Conservation (phyloP, 2,888 invertebrate genomes). For the Cabera pusaria region DNA sequence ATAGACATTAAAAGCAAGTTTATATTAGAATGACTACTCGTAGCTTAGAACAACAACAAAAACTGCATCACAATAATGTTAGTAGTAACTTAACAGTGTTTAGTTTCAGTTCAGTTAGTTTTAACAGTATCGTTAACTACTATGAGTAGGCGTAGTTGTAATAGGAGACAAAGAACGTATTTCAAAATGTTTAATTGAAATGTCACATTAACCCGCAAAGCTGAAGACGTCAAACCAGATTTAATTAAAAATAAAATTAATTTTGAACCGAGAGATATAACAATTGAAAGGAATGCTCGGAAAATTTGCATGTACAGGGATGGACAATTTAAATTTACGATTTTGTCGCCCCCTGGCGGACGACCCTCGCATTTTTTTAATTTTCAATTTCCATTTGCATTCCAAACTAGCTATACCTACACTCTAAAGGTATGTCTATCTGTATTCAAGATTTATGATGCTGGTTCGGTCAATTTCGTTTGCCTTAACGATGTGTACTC, state of each 20-base stretch:
- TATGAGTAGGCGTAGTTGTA: no score
- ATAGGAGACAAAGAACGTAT: background rate
- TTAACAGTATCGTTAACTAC: no score
- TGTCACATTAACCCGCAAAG: slow-evolving; percentile 15
- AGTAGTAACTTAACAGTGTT: no score
- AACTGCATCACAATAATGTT: no score
- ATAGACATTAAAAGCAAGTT: no score
- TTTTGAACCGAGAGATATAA: slow-evolving; percentile 45
- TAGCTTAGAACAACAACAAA: no score
- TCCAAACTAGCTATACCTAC: slow-evolving; percentile 45
- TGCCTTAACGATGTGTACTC: slow-evolving; percentile 8
- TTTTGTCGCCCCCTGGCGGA: slow-evolving; percentile 66
- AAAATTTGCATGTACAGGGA: slow-evolving; percentile 79
- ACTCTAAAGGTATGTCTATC: slow-evolving; percentile 15
- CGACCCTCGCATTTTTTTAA: slow-evolving; percentile 80
- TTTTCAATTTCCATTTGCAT: slow-evolving; percentile 82
- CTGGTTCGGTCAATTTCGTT: slow-evolving; percentile 6
- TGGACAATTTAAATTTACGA: slow-evolving; percentile 83
- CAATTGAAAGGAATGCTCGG: slow-evolving; percentile 67
- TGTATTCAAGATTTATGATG: slow-evolving; percentile 36
- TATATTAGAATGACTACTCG: no score
- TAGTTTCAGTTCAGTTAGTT: no score
- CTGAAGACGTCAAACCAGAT: slow-evolving; percentile 23
- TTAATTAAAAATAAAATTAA: slow-evolving; percentile 35
- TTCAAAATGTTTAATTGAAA: slow-evolving; percentile 6